phyloP scores from a whole-genome alignment of 2,113 vertebrate genomes.

The Toxostoma redivivum region DNA sequence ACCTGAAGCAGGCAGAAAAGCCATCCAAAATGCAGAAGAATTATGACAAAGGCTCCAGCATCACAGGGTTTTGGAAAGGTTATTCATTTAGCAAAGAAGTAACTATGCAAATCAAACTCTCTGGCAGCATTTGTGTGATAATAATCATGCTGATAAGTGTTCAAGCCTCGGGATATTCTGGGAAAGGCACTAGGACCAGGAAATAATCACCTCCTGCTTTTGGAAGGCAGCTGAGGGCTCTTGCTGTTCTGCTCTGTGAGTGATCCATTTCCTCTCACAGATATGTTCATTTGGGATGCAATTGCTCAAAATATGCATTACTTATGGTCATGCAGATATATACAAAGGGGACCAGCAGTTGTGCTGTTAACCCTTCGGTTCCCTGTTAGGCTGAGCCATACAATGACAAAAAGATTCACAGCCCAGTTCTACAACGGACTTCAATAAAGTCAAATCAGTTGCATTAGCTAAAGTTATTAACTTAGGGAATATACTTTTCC shows the following conservation, averaged over 20 bases:
- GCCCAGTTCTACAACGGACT: not conserved
- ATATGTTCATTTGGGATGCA: constrained; percentile 50
- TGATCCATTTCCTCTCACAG: constrained; percentile 39
- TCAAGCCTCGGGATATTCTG: not conserved
- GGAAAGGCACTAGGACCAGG: constrained; percentile 41
- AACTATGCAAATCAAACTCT: not conserved
- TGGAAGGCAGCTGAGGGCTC: constrained; percentile 55
- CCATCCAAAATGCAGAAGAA: not conserved
- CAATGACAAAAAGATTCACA: not conserved
- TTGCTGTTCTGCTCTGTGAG: constrained; percentile 54
- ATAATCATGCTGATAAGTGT: constrained; percentile 45
- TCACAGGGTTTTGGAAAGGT: not conserved
- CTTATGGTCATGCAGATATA: constrained; percentile 29
- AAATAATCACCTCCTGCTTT: constrained; percentile 13
- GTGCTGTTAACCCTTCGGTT: constrained; percentile 26
- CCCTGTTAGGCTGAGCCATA: not conserved
- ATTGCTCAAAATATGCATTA: constrained; percentile 42
- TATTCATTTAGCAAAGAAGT: not conserved
- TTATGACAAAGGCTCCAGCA: not conserved
- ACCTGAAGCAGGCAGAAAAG: constrained; percentile 17
- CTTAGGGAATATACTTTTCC: not conserved
- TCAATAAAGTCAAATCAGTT: not conserved
- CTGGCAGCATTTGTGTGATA: not conserved
- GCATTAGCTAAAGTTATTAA: not conserved
- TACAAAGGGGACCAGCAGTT: not conserved